Conservation (phyloP, 2,113 vertebrate genomes). For the Neodon shergylaensis region DNA sequence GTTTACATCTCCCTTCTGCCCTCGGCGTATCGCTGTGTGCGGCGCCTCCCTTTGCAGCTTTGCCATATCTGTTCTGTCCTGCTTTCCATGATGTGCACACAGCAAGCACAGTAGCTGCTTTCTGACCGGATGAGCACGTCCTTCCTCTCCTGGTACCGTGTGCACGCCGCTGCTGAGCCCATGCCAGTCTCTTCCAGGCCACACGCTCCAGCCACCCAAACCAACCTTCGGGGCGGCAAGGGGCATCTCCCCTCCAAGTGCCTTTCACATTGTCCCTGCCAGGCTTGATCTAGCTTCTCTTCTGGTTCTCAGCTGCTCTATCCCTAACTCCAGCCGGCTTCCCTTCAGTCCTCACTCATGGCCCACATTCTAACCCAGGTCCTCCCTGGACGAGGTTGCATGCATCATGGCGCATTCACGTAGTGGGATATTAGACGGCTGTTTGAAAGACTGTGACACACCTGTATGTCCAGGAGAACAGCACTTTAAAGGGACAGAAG, state of each 20-base stretch:
- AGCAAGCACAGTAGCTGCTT: fast-evolving
- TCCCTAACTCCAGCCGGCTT: not conserved
- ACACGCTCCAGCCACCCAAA: fast-evolving
- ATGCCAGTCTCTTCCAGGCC: not conserved
- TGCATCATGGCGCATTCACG: too few species aligned
- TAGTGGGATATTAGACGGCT: not conserved
- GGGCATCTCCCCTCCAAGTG: fast-evolving
- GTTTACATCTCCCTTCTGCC: not conserved
- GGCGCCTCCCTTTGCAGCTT: not conserved
- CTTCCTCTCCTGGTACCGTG: not conserved
- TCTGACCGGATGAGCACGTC: not conserved
- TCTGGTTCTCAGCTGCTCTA: not conserved
- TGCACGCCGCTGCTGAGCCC: not conserved
- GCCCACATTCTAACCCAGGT: not conserved
- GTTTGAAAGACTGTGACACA: not conserved
- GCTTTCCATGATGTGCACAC: not conserved
- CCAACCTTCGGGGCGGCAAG: not conserved
- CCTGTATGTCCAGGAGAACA: not conserved
- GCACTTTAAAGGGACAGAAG: not conserved
- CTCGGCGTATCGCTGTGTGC: too few species aligned
- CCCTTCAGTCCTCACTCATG: not conserved
- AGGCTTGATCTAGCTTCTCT: not conserved
- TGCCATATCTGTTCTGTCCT: not conserved
- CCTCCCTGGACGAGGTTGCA: not conserved
- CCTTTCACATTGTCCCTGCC: not conserved